Evolutionary conservation across 2,113 vertebrate genomes (phyloP).

Genomic region (Channa maculata): DNA sequence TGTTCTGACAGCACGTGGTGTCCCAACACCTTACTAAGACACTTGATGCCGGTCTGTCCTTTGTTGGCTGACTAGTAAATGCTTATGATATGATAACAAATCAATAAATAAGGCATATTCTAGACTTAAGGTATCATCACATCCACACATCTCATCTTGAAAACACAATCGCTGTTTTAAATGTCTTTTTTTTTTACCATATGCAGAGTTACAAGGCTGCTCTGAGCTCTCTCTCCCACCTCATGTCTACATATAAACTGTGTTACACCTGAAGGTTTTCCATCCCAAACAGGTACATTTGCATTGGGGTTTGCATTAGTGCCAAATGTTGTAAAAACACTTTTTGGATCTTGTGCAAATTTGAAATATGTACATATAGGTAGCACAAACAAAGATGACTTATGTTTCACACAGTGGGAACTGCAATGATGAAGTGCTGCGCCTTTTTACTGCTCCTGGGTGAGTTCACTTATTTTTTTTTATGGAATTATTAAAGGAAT

Average conservation of each 20-base stretch:
- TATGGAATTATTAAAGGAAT: no score
- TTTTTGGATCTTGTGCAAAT: constrained; percentile 48
- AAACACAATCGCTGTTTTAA: not conserved
- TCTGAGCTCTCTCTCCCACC: not conserved
- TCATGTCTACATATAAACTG: not conserved
- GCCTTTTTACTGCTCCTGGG: constrained; percentile 49
- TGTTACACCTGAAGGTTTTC: not conserved
- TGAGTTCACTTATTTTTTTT: constrained; percentile 41
- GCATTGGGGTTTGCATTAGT: constrained; percentile 50
- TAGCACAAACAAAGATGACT: not conserved
- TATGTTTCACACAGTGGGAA: constrained; percentile 2
- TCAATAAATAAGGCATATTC: not conserved
- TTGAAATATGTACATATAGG: not conserved
- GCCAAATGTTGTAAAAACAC: constrained; percentile 34
- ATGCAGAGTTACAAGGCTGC: no score
- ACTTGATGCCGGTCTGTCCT: no score
- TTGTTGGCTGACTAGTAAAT: not conserved
- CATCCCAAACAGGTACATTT: constrained; percentile 20
- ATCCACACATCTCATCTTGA: not conserved
- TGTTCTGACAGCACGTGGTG: no score
- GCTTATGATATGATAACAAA: no score
- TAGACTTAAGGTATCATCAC: not conserved
- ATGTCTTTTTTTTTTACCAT: no score
- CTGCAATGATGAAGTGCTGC: constrained; percentile 41
- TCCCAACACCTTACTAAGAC: no score